Conservation (phyloP, 2,888 invertebrate species). For the Calameuta pallipes region DNA sequence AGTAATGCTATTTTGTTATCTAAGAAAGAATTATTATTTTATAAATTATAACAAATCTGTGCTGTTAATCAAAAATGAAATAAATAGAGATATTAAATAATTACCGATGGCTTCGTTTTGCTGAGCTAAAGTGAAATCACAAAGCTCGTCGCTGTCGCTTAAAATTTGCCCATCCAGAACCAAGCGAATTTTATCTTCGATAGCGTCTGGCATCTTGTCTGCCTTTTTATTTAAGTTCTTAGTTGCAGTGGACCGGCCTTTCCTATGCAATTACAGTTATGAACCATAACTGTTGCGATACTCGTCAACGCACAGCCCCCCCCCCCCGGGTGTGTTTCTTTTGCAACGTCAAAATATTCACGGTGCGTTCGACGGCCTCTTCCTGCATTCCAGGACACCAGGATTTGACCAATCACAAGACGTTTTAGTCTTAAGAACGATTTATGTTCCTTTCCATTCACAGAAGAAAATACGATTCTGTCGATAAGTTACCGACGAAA, state of each 20-base stretch:
- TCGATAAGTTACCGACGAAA: background rate
- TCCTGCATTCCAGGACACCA: conserved; percentile 11
- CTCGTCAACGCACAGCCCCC: background rate
- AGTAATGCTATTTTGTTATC: background rate
- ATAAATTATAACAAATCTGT: background rate
- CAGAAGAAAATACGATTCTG: background rate
- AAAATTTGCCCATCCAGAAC: conserved; percentile 78
- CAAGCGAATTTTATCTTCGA: conserved; percentile 74
- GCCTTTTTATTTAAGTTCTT: background rate
- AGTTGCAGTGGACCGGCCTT: background rate
- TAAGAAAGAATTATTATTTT: background rate
- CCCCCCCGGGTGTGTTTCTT: background rate
- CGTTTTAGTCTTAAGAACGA: background rate
- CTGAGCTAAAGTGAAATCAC: conserved; percentile 86
- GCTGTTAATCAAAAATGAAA: background rate
- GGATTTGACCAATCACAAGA: background rate
- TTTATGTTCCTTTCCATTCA: background rate
- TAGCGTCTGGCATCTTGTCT: conserved; percentile 68
- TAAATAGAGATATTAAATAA: conserved; percentile 14
- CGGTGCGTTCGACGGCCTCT: conserved; percentile 5
- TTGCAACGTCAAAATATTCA: conserved; percentile 12
- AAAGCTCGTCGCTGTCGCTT: conserved; percentile 79
- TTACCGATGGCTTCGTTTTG: conserved; percentile 83
- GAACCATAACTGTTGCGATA: conserved; percentile 6
- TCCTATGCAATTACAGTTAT: conserved; percentile 7